These are phyloP conservation scores for Leptoclinus maculatus DNA, from an alignment of 2,797 vertebrate species.

Conservation along the genomic window DNA sequence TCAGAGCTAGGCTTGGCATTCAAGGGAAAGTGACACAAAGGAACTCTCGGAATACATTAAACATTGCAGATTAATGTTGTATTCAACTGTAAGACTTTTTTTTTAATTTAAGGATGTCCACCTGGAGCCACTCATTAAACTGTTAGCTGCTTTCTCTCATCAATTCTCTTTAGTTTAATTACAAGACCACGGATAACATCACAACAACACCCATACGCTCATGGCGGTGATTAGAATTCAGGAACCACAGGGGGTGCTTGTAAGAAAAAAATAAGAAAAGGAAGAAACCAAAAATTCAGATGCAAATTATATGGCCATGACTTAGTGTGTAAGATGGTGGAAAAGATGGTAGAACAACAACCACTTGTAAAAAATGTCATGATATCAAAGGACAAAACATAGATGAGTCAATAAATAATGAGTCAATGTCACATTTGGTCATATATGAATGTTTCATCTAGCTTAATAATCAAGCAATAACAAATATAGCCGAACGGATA, in stretches of 20 bases:
- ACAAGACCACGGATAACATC: constrained; percentile 38
- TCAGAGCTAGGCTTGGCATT: not conserved
- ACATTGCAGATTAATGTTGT: constrained; percentile 1
- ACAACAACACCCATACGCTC: constrained; percentile 34
- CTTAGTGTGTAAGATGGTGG: not conserved
- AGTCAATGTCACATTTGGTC: not conserved
- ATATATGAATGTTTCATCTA: not conserved
- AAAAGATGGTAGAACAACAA: not conserved
- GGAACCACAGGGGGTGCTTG: not conserved
- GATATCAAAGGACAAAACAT: not conserved
- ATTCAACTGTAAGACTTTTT: not conserved
- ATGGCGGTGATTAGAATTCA: constrained; percentile 34
- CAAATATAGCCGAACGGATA: not conserved
- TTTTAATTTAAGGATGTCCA: constrained; percentile 17
- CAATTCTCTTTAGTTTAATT: constrained; percentile 49
- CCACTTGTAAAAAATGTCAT: not conserved
- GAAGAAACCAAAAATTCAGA: constrained; percentile 9
- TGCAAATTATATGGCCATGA: not conserved
- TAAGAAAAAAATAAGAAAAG: not conserved
- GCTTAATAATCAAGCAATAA: constrained; percentile 1
- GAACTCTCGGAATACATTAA: not conserved
- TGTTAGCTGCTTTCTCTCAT: constrained; percentile 35
- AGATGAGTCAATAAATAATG: not conserved
- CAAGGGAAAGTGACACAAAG: not conserved
- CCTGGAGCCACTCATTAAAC: constrained; percentile 34